phyloP scores from a whole-genome alignment of 2,888 invertebrate genomes.

The Acanthosepion pharaonis region DNA sequence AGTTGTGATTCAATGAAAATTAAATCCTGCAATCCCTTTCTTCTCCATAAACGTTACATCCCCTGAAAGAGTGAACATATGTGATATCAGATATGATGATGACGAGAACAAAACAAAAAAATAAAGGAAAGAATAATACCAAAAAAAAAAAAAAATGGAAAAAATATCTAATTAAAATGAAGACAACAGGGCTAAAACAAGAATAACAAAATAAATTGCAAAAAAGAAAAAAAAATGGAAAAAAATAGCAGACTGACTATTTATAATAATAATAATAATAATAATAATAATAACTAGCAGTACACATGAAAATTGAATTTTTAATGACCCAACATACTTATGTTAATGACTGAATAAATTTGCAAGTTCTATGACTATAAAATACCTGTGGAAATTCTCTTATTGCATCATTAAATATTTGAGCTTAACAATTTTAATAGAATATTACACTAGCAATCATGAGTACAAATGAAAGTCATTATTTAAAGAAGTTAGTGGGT shows the following conservation, averaged over 20 bases:
- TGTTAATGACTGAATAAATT: too few relatives aligned
- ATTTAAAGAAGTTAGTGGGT: too few relatives aligned
- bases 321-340: too few relatives aligned
- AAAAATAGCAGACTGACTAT: background rate
- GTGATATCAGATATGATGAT: constrained; percentile 23
- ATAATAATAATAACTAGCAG: background rate
- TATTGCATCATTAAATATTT: too few relatives aligned
- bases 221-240: background rate
- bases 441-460: too few relatives aligned
- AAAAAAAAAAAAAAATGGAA: background rate
- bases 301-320: too few relatives aligned
- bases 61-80: constrained; percentile 46
- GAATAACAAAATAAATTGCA: background rate
- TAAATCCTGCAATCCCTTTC: constrained; percentile 16
- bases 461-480: too few relatives aligned
- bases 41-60: constrained; percentile 45
- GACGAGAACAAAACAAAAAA: constrained; percentile 33
- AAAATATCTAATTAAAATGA: constrained; percentile 2
- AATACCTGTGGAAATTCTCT: too few relatives aligned
- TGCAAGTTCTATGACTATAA: too few relatives aligned
- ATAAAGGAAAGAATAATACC: background rate
- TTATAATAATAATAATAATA: background rate
- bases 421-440: too few relatives aligned
- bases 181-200: background rate
- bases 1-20: constrained; percentile 34